Percentiles rank a stretch among this genome's conserved stretches.
These are phyloP conservation scores for Orientallactaga bullata DNA, from an alignment of 2,113 vertebrate species.

Conservation along the genomic window DNA sequence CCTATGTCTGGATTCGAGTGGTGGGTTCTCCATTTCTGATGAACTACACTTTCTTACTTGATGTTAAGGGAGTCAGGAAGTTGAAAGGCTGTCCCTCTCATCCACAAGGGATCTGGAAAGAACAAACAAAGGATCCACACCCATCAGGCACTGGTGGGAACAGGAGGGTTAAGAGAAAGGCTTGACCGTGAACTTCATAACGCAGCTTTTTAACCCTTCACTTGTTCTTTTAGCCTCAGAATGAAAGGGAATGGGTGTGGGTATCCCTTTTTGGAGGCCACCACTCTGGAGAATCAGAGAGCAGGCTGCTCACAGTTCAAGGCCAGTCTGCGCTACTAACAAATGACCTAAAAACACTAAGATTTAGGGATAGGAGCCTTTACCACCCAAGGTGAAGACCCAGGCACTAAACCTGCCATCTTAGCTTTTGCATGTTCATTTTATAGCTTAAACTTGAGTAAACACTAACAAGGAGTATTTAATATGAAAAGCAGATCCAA, in stretches of 20 bases:
- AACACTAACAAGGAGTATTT: background rate
- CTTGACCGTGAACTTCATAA: background rate
- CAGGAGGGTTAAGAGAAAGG: background rate
- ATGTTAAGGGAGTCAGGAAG: background rate
- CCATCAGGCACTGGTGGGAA: background rate
- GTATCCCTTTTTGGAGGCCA: background rate
- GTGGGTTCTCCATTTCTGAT: background rate
- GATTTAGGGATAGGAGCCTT: background rate
- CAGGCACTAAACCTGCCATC: background rate
- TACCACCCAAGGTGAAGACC: too few species aligned
- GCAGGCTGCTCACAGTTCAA: background rate
- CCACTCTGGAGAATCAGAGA: background rate
- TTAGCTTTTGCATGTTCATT: too few species aligned
- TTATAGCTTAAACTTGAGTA: background rate
- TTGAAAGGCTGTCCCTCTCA: background rate
- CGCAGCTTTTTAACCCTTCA: background rate
- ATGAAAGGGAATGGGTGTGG: background rate
- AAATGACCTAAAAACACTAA: background rate
- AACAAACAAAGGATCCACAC: background rate
- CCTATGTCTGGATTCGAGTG: too few species aligned
- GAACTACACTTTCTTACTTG: background rate
- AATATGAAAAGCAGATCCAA: background rate
- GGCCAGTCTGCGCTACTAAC: background rate
- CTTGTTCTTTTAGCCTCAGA: background rate
- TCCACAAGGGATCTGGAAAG: background rate